Base-by-base conservation (phyloP, 2,113 vertebrate species). In the Rana temporaria region DNA sequence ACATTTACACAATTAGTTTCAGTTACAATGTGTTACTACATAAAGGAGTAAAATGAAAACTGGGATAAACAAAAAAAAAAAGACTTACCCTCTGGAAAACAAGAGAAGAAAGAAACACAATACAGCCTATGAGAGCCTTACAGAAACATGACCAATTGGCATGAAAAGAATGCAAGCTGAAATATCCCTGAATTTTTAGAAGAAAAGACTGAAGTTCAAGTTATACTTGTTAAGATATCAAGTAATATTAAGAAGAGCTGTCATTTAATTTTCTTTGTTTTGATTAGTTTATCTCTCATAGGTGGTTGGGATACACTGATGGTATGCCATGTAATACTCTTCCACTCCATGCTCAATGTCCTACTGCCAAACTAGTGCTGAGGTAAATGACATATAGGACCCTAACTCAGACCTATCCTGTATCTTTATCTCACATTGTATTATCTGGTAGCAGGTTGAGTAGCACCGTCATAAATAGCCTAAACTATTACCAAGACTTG, bases 341-440 rank as follows among this genome's bases (percentile, higher is more conserved):
- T 91, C 88, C 90, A 91, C 89, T 90, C 91, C 24, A 91, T 88
- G 90, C 88, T 94, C 90, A 86, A 92, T 89, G 92, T 94, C 93
- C 95, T 97, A 97, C 95, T 98, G 97, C 96, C 96, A 96, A 96
- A 93, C 94, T 96, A 96, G 93, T 95, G 96, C 95, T 99, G 98
- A 99, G 98, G 98, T 99, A 99, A 97, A 96, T 96, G 94, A 95
- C 92, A 95, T 95, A 90, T 95, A 96, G 94, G 93, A 93, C 94
- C 93, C 93, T 94, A 93, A 94, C 95, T 95, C 94, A 96, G 94
- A 93, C 93, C 90, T 92, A 90, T 92, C 89, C 90, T 91, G 87
- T 90, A 90, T 88, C 90, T 90, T 92, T 90, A 93, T 88, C 94
- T 97, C 96, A 98, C 96, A 98, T 98, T 96, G 92, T 88, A 90